phyloP scores from a whole-genome alignment of 2,888 invertebrate genomes.

The Zele albiditarsus region DNA sequence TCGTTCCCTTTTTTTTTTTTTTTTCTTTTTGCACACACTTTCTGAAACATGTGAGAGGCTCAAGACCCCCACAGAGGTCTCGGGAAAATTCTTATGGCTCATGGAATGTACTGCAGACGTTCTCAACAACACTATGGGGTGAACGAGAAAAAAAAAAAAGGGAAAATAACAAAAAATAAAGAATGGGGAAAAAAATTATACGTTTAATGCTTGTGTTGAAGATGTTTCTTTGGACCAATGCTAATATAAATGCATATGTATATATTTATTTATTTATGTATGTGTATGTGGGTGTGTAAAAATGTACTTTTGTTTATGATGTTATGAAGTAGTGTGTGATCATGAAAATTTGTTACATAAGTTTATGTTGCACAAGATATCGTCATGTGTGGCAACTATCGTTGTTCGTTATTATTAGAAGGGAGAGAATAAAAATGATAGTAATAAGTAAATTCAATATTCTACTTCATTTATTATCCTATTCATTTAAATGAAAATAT shows the following conservation, averaged over 20 bases:
- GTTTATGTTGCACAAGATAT: not conserved
- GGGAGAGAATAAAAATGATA: no score
- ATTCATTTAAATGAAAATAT: no score
- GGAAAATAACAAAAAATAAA: not conserved
- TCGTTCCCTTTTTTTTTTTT: not conserved
- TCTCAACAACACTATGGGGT: conserved; percentile 13
- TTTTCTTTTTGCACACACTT: not conserved
- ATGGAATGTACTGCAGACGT: not conserved
- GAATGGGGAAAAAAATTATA: not conserved
- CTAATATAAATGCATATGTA: not conserved
- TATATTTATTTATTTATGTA: not conserved
- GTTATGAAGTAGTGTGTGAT: not conserved
- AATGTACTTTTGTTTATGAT: not conserved
- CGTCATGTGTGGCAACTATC: not conserved
- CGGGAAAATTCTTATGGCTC: conserved; percentile 1
- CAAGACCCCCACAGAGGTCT: conserved; percentile 18
- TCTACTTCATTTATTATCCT: no score
- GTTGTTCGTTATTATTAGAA: not conserved
- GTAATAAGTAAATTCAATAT: no score
- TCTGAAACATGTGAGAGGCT: not conserved
- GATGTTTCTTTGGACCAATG: conserved; percentile 6
- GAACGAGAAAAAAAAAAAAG: not conserved
- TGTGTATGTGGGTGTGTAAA: no score
- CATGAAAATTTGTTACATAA: not conserved
- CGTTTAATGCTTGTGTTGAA: not conserved